These are phyloP conservation scores for Lomographa bimaculata DNA, from an alignment of 2,888 invertebrate species.

Conservation along the genomic window DNA sequence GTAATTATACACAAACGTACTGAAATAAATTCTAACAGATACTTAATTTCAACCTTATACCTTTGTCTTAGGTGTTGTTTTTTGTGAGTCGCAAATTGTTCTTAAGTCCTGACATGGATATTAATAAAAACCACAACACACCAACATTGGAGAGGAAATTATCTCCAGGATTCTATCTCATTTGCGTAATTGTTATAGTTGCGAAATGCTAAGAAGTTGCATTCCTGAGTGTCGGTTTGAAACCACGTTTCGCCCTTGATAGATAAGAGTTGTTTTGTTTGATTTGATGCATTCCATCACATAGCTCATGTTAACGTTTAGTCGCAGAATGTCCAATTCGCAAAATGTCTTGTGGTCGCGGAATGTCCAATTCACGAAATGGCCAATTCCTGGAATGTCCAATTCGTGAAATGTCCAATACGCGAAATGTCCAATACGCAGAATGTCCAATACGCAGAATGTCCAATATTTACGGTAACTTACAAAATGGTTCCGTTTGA, in stretches of 20 bases:
- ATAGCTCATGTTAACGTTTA: too few relatives aligned
- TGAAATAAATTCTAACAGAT: slow-evolving; percentile 4
- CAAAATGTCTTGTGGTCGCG: too few relatives aligned
- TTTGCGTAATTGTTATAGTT: slow-evolving; percentile 32
- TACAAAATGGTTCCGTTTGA: too few relatives aligned
- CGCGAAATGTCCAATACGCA: too few relatives aligned
- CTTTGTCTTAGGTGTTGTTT: neutral
- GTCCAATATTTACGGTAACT: too few relatives aligned
- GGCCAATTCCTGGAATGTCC: too few relatives aligned
- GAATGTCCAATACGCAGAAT: too few relatives aligned
- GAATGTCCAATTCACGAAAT: too few relatives aligned
- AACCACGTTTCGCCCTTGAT: slow-evolving; percentile 4
- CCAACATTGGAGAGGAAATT: slow-evolving; percentile 27
- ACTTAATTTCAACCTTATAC: slow-evolving; percentile 10
- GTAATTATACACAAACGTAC: slow-evolving; percentile 30
- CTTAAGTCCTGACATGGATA: slow-evolving; percentile 26
- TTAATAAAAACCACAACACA: slow-evolving; percentile 33
- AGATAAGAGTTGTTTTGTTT: slow-evolving; percentile 1
- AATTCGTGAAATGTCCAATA: too few relatives aligned
- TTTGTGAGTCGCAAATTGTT: slow-evolving; percentile 23
- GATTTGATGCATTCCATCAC: too few relatives aligned
- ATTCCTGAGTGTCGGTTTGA: slow-evolving; percentile 9
- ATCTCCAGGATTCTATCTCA: slow-evolving; percentile 32
- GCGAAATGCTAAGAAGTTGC: slow-evolving; percentile 27
- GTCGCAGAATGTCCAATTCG: too few relatives aligned